A percentile compares a stretch with the other conserved stretches of the same genome.
Evolutionary conservation across 2,113 vertebrate species (phyloP).

Genomic region (Crotalus tigris): DNA sequence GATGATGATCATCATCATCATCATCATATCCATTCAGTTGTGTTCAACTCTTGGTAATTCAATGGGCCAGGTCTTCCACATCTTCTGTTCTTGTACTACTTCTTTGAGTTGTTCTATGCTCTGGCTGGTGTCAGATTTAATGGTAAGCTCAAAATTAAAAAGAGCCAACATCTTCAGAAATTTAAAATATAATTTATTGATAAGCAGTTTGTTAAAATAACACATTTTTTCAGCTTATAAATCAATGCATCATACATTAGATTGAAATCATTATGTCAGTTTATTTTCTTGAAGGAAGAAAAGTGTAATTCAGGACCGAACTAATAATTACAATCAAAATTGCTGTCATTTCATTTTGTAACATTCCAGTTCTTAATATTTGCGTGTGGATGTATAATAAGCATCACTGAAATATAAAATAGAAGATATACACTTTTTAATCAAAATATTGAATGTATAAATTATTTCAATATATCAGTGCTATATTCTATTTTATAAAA

Average conservation of each 20-base stretch:
- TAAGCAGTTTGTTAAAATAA: slow-evolving; percentile 47
- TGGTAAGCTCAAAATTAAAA: slow-evolving; percentile 1
- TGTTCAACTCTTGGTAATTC: neutral
- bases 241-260: slow-evolving; percentile 46
- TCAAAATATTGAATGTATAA: slow-evolving; percentile 23
- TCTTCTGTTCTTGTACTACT: neutral
- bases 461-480: slow-evolving; percentile 36
- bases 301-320: neutral
- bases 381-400: neutral
- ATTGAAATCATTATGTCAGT: slow-evolving; percentile 45
- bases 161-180: slow-evolving; percentile 52
- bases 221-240: slow-evolving; percentile 37
- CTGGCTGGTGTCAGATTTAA: neutral
- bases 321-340: slow-evolving; percentile 31
- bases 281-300: slow-evolving; percentile 43
- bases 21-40: neutral
- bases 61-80: neutral
- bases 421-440: slow-evolving; percentile 46
- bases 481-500: slow-evolving; percentile 38
- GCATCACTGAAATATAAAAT: slow-evolving; percentile 16
- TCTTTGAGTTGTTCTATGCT: neutral
- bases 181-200: slow-evolving; percentile 40
- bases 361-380: slow-evolving; percentile 22
- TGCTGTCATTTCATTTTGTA: slow-evolving; percentile 19
- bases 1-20: neutral